Conservation (phyloP, 2,797 vertebrate species). For the Alectoris magna region DNA sequence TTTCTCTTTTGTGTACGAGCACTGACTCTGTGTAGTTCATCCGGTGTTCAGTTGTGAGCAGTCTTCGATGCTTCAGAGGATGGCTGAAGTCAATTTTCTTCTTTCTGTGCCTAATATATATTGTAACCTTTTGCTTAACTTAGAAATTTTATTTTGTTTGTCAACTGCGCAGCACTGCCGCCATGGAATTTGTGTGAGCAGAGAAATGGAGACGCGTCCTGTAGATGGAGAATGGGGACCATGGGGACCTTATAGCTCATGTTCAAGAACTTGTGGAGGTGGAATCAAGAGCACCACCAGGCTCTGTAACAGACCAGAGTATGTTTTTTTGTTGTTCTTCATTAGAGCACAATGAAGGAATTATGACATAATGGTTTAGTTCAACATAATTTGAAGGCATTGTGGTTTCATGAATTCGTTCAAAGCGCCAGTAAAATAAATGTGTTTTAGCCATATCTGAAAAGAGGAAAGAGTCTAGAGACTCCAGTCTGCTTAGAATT, state of each 20-base stretch:
- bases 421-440: conserved; percentile 6
- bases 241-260: conserved; percentile 92
- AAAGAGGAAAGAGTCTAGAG: background rate
- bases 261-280: conserved; percentile 95
- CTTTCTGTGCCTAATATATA: background rate
- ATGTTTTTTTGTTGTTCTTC: conserved; percentile 73
- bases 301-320: conserved; percentile 95
- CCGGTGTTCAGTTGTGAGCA: background rate
- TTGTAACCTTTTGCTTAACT: background rate
- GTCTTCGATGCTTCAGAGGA: background rate
- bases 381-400: background rate
- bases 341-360: conserved; percentile 5
- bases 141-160: background rate
- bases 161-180: conserved; percentile 86
- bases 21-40: background rate
- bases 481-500: background rate
- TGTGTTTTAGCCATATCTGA: conserved; percentile 38
- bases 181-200: conserved; percentile 93
- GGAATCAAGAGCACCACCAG: conserved; percentile 90
- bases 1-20: background rate
- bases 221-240: conserved; percentile 95
- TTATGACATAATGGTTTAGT: background rate
- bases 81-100: background rate
- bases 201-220: conserved; percentile 86
- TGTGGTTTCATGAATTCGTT: background rate